Base-by-base conservation (phyloP, 2,113 vertebrate genomes). In the Mixornis gularis region DNA sequence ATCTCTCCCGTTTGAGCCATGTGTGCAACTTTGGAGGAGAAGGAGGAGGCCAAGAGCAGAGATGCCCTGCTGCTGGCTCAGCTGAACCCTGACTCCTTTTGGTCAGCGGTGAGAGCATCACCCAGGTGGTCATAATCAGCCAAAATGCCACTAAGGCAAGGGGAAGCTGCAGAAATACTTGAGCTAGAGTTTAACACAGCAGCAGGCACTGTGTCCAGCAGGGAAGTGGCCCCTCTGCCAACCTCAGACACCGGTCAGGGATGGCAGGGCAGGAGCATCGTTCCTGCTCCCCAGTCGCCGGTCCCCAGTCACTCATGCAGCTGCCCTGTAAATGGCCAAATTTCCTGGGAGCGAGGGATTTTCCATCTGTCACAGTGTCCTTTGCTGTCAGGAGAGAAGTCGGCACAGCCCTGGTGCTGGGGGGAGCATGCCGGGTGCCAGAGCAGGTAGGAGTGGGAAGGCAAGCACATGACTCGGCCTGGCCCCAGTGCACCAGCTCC, bases 341-440 rank as follows among this genome's bases (percentile, higher is more conserved):
- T 89, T 92, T 93, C 68, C 68, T 52, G 41, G 51, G 58, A 95
- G 69, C 40, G 26, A 86, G 55, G 79, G 94, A 84, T 92, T 87
- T 94, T 85, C 90, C 88, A 95, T 94, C 94, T 3, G 44, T 97
- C 93, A 96, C 73, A 1, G 59, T 93, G 95, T 92, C 95, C 91
- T 95, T 92, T 87, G 92, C 93, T 96, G 93, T 95, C 92, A 94
- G 79, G 63, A 90, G 52, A 80, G 77, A 77, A 85, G 90, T 68
- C 26, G 5, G 81, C 48, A 43, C 7, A 7, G 64, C 72, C 86
- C 59, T 3, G 7, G 84, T 2, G 32, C 74, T 3, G 40, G 81
- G 88, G 77, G 87, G 58, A 80, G 49, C 1, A 1, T 70, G 53
- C 56, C 2, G 78, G 94, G 76, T 8, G 19, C 53, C 5, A 5